Evolutionary conservation across 2,797 vertebrate genomes (phyloP).

Genomic region (Sciurus carolinensis): DNA sequence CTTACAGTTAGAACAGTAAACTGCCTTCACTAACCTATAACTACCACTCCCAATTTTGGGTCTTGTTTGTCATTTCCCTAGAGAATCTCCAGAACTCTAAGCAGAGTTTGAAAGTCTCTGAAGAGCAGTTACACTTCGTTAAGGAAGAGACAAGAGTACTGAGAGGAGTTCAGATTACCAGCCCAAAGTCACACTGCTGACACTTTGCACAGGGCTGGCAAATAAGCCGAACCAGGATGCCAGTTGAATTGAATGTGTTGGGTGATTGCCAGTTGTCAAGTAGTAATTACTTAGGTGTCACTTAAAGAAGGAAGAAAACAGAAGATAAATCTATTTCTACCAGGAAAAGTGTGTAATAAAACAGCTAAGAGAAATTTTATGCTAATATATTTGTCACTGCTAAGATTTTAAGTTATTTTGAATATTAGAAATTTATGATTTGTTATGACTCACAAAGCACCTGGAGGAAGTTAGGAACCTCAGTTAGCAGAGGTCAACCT

Average conservation of each 20-base stretch:
- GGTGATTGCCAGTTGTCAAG: not conserved
- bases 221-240: not conserved
- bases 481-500: not conserved
- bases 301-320: not conserved
- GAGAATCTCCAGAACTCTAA: not conserved
- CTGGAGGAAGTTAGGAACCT: not conserved
- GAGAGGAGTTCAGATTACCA: not conserved
- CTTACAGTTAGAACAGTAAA: not conserved
- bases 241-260: not conserved
- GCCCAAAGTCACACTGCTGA: not conserved
- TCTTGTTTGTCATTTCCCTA: not conserved
- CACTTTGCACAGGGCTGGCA: not conserved
- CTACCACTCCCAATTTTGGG: not conserved
- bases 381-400: not conserved
- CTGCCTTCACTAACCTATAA: not conserved
- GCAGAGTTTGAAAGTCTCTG: not conserved
- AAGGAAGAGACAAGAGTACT: not conserved
- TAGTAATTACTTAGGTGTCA: not conserved
- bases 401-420: slow-evolving; percentile 21
- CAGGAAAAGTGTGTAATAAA: not conserved
- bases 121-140: not conserved
- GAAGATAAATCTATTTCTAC: not conserved
- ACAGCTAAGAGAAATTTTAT: not conserved
- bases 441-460: not conserved
- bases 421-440: not conserved